Conservation (phyloP, 2,113 vertebrate genomes). For the Aythya baeri region DNA sequence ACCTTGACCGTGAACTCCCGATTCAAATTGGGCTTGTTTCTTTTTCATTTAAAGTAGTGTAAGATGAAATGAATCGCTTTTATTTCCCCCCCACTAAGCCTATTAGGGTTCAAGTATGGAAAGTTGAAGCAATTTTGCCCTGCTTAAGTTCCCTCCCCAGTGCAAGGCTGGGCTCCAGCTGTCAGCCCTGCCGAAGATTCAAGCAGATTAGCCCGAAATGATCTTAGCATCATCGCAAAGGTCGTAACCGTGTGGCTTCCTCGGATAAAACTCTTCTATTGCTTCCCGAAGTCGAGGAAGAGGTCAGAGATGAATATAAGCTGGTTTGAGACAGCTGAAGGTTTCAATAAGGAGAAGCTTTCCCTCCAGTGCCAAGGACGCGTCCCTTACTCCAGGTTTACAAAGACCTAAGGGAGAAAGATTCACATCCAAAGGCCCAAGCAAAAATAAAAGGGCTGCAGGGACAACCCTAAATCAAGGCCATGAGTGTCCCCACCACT, state of each 20-base stretch:
- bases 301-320: not conserved
- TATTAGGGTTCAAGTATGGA: constrained; percentile 36
- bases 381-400: not conserved
- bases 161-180: not conserved
- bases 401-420: not conserved
- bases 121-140: constrained; percentile 37
- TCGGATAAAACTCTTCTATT: not conserved
- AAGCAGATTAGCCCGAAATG: constrained; percentile 8
- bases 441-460: not conserved
- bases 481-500: not conserved
- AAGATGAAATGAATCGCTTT: not conserved
- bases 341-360: not conserved
- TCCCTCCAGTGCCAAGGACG: accelerated
- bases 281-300: not conserved
- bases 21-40: not conserved
- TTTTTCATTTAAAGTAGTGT: not conserved
- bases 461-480: not conserved
- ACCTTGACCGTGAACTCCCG: not conserved
- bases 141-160: not conserved
- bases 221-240: not conserved
- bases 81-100: not conserved
- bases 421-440: not conserved
- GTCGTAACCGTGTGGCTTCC: not conserved
- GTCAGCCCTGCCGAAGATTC: not conserved
- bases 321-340: not conserved